Evolutionary conservation across 2,888 invertebrate species (phyloP).

Genomic region (Drosophila rubida): DNA sequence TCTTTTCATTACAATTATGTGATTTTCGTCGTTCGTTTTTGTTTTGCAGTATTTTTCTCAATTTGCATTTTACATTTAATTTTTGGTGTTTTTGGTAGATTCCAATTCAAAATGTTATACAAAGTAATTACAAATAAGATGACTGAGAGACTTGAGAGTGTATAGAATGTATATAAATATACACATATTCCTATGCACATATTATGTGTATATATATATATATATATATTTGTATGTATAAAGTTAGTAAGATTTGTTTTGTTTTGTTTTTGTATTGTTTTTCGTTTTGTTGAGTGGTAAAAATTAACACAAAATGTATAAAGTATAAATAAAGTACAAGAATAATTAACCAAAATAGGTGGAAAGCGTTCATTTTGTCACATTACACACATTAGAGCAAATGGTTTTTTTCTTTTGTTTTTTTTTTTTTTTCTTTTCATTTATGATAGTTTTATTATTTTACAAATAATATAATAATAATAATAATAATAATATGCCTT

Average conservation of each 20-base stretch:
- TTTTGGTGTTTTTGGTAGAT: constrained; percentile 45
- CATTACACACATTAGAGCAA: constrained; percentile 48
- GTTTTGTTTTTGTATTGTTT: constrained; percentile 1
- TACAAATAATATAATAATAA: constrained; percentile 38
- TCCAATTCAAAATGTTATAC: constrained; percentile 44
- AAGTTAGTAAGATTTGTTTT: constrained; percentile 16
- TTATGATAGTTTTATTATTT: constrained; percentile 14
- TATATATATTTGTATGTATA: constrained; percentile 10
- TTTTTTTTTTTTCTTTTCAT: constrained; percentile 1
- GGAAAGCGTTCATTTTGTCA: constrained; percentile 68
- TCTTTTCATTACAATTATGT: constrained; percentile 33
- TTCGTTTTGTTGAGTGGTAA: constrained; percentile 19
- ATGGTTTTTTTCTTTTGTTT: constrained; percentile 7
- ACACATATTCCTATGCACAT: constrained; percentile 8
- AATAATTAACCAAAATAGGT: constrained; percentile 58
- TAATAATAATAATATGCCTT: constrained; percentile 53
- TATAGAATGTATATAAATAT: constrained; percentile 41
- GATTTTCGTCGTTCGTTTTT: constrained; percentile 25
- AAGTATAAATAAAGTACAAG: constrained; percentile 53
- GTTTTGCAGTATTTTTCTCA: constrained; percentile 4
- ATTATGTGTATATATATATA: constrained; percentile 3
- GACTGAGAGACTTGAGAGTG: constrained; percentile 52
- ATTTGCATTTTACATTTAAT: constrained; percentile 20
- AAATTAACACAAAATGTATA: constrained; percentile 39
- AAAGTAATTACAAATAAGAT: constrained; percentile 38